A percentile compares a stretch with the other conserved stretches of the same genome.
phyloP scores from a whole-genome alignment of 2,888 invertebrate species.

The Orthosia incerta region DNA sequence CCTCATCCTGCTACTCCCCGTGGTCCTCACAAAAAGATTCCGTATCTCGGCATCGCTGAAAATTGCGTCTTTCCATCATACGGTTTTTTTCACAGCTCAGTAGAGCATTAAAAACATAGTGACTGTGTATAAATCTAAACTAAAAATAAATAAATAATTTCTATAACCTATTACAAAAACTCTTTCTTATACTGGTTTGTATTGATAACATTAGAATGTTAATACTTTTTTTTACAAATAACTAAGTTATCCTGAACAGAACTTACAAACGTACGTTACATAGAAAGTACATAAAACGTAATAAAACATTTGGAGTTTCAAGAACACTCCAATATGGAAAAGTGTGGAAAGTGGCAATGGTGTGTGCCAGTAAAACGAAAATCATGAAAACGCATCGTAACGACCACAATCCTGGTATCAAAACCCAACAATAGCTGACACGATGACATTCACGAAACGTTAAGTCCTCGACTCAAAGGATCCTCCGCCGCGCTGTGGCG shows the following conservation, averaged over 20 bases:
- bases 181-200: too few relatives aligned
- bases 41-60: slow-evolving; percentile 59
- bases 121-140: too few relatives aligned
- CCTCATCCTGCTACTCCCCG: not conserved
- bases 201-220: too few relatives aligned
- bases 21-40: slow-evolving; percentile 50
- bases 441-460: slow-evolving; percentile 21
- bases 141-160: too few relatives aligned
- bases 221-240: too few relatives aligned
- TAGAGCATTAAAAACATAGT: too few relatives aligned
- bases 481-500: not conserved
- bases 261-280: too few relatives aligned
- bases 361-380: not conserved
- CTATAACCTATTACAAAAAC: too few relatives aligned
- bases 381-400: not conserved
- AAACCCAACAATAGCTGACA: slow-evolving; percentile 16
- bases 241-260: too few relatives aligned
- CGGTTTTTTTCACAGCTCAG: too few relatives aligned
- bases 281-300: too few relatives aligned
- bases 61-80: slow-evolving; percentile 71
- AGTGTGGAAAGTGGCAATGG: too few relatives aligned
- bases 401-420: not conserved
- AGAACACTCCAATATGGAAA: not conserved
- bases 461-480: slow-evolving; percentile 16
- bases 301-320: not conserved